These are phyloP conservation scores for Ichneumon xanthorius DNA, from an alignment of 2,888 invertebrate species.

Conservation along the genomic window DNA sequence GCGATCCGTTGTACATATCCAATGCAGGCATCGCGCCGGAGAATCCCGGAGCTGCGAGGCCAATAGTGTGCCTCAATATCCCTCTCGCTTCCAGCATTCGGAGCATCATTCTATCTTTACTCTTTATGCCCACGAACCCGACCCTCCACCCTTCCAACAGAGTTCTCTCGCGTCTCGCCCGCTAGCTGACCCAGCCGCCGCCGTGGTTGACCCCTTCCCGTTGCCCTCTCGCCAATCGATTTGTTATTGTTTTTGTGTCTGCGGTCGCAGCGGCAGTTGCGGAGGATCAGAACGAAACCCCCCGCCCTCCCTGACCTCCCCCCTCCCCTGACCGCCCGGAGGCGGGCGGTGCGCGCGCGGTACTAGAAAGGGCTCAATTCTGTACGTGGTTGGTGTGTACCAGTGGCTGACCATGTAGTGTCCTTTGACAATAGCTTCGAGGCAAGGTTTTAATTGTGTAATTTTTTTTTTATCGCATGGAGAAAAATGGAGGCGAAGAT, in stretches of 20 bases:
- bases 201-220: constrained; percentile 79
- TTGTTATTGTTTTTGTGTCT: constrained; percentile 85
- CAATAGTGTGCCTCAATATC: constrained; percentile 21
- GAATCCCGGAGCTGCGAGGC: constrained; percentile 19
- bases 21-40: constrained; percentile 50
- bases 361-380: constrained; percentile 3
- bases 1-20: constrained; percentile 70
- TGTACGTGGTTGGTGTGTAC: constrained; percentile 6
- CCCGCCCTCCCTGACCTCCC: constrained; percentile 2
- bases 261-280: constrained; percentile 80
- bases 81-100: constrained; percentile 46
- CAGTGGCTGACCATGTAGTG: background rate
- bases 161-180: constrained; percentile 35
- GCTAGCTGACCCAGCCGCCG: constrained; percentile 69
- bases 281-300: constrained; percentile 47
- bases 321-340: background rate
- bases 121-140: constrained; percentile 61
- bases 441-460: background rate
- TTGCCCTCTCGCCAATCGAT: constrained; percentile 82
- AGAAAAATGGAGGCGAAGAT: background rate
- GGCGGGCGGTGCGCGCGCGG: constrained; percentile 1
- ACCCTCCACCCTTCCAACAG: constrained; percentile 55
- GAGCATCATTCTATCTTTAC: constrained; percentile 64
- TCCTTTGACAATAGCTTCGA: background rate
- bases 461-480: background rate